These are phyloP conservation scores for Halesus radiatus DNA, from an alignment of 1,140 invertebrate genomes.

Conservation along the genomic window DNA sequence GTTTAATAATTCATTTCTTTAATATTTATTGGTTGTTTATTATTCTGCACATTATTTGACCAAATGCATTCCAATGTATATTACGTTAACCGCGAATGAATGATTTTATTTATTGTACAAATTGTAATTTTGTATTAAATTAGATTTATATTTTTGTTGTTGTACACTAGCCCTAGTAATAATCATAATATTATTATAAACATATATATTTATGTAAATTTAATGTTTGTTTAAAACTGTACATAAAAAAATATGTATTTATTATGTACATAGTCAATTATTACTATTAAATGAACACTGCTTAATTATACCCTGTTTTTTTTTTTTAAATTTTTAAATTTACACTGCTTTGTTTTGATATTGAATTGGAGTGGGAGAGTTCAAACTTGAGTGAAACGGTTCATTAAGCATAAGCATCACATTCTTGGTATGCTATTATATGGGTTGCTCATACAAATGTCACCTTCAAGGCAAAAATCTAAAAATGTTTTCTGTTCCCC, in stretches of 20 bases:
- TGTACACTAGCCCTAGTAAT: conserved; percentile 16
- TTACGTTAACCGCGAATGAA: too few relatives aligned
- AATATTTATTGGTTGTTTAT: conserved; percentile 1
- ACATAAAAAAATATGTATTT: conserved; percentile 44
- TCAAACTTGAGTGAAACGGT: too few relatives aligned
- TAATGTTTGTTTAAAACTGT: conserved; percentile 20
- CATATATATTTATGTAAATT: conserved; percentile 35
- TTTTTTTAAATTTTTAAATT: neutral
- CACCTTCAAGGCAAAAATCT: too few relatives aligned
- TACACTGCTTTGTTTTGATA: too few relatives aligned
- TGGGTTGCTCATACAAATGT: too few relatives aligned
- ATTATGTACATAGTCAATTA: conserved; percentile 49
- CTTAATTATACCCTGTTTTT: neutral
- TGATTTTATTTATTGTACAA: conserved; percentile 21
- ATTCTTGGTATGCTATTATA: too few relatives aligned
- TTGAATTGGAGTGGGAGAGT: too few relatives aligned
- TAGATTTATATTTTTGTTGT: neutral
- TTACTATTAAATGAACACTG: conserved; percentile 39
- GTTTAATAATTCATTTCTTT: neutral
- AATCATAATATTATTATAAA: conserved; percentile 15
- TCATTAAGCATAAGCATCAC: too few relatives aligned
- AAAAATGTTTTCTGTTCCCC: too few relatives aligned
- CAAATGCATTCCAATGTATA: conserved; percentile 36
- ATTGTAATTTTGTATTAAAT: conserved; percentile 41
- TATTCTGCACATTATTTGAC: conserved; percentile 7